These are phyloP conservation scores for Saxidomus purpurata DNA, from an alignment of 1,140 invertebrate genomes.

Conservation along the genomic window DNA sequence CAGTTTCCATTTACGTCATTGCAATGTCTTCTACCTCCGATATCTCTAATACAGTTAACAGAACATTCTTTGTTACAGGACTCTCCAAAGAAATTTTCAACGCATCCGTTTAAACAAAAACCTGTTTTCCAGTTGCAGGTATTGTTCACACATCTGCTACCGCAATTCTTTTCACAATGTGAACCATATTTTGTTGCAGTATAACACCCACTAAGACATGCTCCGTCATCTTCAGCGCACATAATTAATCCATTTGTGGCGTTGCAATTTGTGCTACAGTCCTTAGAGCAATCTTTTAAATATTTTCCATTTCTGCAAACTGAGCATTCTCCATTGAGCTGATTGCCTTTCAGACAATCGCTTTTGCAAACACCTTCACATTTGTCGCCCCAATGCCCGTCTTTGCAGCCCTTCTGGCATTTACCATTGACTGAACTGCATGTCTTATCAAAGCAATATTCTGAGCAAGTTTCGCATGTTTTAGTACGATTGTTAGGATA, in stretches of 20 bases:
- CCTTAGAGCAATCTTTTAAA: neutral
- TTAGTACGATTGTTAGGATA: neutral
- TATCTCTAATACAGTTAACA: neutral
- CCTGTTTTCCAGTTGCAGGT: neutral
- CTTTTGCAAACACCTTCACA: neutral
- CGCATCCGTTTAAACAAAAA: neutral
- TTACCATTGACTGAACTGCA: neutral
- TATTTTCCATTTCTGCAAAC: neutral
- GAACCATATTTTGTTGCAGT: neutral
- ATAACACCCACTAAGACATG: neutral
- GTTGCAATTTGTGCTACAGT: neutral
- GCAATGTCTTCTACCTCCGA: neutral
- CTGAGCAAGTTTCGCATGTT: neutral
- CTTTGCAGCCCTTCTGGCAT: neutral
- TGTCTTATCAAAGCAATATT: neutral
- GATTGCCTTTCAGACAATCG: neutral
- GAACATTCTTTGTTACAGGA: neutral
- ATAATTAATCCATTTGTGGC: no score
- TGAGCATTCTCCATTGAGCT: neutral
- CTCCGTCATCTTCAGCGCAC: neutral
- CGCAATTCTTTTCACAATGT: neutral
- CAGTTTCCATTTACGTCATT: neutral
- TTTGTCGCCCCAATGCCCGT: neutral
- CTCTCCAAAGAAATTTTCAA: neutral
- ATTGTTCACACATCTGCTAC: neutral